Percentiles rank a stretch among this genome's conserved stretches.
Evolutionary conservation across 2,113 vertebrate species (phyloP).

Genomic region (Lagopus leucura): DNA sequence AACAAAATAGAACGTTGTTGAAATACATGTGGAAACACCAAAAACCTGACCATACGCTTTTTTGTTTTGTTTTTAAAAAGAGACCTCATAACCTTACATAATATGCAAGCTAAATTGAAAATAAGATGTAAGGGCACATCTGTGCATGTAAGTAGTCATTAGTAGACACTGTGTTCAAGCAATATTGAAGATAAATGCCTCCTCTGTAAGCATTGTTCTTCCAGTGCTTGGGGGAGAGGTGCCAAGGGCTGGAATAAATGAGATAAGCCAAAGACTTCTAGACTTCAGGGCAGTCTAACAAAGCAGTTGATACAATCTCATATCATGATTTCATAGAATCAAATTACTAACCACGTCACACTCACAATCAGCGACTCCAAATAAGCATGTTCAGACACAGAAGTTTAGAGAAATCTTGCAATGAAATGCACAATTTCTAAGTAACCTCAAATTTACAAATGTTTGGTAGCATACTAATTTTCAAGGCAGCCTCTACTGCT

Average conservation of each 20-base stretch:
- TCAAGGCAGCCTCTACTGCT: background rate
- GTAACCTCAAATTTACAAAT: background rate
- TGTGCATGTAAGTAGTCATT: background rate
- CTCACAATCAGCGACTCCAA: fast-evolving
- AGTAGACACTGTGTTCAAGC: background rate
- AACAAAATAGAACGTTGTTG: background rate
- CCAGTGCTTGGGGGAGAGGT: background rate
- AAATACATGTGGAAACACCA: background rate
- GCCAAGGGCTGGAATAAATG: background rate
- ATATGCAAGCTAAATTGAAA: background rate
- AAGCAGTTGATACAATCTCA: background rate
- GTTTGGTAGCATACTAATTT: background rate
- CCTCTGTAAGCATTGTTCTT: background rate
- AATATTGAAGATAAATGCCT: background rate
- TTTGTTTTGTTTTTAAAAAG: background rate
- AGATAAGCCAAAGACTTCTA: background rate
- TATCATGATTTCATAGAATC: background rate
- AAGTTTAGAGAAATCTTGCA: background rate
- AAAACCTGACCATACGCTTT: background rate
- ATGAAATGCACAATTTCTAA: background rate
- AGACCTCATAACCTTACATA: background rate
- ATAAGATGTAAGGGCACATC: background rate
- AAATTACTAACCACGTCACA: background rate
- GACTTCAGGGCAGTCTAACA: background rate
- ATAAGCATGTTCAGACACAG: background rate